Evolutionary conservation across 2,113 vertebrate species (phyloP).

Genomic region (Silurus asotus): DNA sequence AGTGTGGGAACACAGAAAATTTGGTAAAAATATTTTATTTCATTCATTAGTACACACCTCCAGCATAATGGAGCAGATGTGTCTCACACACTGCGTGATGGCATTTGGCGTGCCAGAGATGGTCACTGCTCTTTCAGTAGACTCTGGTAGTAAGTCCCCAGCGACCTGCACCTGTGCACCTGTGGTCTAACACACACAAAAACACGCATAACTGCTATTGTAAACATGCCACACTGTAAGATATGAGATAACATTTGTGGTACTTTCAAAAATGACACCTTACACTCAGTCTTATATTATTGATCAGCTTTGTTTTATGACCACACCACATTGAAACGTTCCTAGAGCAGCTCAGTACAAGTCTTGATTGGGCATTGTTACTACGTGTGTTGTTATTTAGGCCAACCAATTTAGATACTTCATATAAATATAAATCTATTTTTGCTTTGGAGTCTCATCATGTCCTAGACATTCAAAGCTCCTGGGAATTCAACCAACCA

Average conservation of each 20-base stretch:
- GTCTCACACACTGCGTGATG: constrained; percentile 91
- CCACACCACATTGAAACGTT: background rate
- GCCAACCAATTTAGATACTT: constrained; percentile 53
- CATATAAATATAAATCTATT: constrained; percentile 58
- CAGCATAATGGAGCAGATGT: constrained; percentile 92
- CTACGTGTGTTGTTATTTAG: constrained; percentile 51
- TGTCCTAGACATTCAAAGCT: constrained; percentile 56
- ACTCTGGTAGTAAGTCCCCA: constrained; percentile 92
- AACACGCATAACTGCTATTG: constrained; percentile 50
- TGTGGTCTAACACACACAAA: constrained; percentile 79
- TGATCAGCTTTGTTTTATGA: background rate
- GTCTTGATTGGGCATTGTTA: constrained; percentile 45
- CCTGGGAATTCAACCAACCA: constrained; percentile 52
- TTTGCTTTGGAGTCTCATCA: constrained; percentile 44
- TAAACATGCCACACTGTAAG: constrained; percentile 50
- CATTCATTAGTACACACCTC: constrained; percentile 73
- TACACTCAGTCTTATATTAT: background rate
- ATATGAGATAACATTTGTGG: constrained; percentile 23
- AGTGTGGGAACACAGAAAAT: background rate
- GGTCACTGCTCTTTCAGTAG: constrained; percentile 89
- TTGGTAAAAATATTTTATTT: background rate
- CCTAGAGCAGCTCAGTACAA: constrained; percentile 4
- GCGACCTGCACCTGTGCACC: constrained; percentile 94
- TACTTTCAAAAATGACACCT: background rate
- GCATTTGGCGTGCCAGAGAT: constrained; percentile 89